Evolutionary conservation across 2,888 invertebrate genomes (phyloP).

Genomic region (Agrotis clavis): DNA sequence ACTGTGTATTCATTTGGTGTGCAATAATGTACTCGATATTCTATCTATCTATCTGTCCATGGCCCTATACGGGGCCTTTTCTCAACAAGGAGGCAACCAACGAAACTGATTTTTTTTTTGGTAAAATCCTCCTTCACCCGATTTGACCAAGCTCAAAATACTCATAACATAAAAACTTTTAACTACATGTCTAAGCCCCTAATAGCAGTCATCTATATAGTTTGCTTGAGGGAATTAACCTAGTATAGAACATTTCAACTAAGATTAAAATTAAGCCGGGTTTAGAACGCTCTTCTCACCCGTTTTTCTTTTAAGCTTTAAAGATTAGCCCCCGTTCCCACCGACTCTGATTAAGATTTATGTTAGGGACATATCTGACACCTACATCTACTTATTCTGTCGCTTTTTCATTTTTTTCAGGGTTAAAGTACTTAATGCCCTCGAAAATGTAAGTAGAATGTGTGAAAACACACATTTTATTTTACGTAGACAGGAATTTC

Average conservation of each 20-base stretch:
- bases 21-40: too few relatives aligned
- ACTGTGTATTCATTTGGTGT: too few relatives aligned
- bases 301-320: slow-evolving; percentile 62
- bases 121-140: too few relatives aligned
- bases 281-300: slow-evolving; percentile 57
- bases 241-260: slow-evolving; percentile 64
- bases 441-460: slow-evolving; percentile 5
- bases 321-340: slow-evolving; percentile 54
- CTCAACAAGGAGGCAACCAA: too few relatives aligned
- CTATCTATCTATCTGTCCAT: too few relatives aligned
- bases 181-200: background rate
- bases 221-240: slow-evolving; percentile 23
- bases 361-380: slow-evolving; percentile 46
- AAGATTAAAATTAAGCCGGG: slow-evolving; percentile 66
- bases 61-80: too few relatives aligned
- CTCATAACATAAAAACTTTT: background rate
- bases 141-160: background rate
- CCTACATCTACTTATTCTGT: slow-evolving; percentile 45
- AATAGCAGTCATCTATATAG: slow-evolving; percentile 9
- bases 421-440: background rate
- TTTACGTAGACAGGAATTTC: background rate
- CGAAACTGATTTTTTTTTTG: too few relatives aligned
- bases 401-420: slow-evolving; percentile 34
- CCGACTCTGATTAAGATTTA: slow-evolving; percentile 62
- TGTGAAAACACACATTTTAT: background rate